A percentile compares a stretch with the other conserved stretches of the same genome.
These are phyloP conservation scores for Blennius ocellaris DNA, from an alignment of 2,113 vertebrate genomes.

Conservation along the genomic window DNA sequence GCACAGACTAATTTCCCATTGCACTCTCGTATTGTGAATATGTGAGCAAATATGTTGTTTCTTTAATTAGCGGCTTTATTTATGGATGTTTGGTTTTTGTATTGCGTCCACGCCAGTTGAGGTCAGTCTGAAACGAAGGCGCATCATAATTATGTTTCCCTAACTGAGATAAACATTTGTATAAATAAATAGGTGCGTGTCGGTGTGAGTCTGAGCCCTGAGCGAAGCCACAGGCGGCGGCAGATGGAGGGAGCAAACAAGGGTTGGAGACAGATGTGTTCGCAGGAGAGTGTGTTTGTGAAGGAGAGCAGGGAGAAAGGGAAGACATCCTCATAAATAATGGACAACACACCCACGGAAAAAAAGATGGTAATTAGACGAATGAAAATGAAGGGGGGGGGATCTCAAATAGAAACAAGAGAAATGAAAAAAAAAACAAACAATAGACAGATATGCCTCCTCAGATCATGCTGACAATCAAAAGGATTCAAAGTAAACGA, in stretches of 20 bases:
- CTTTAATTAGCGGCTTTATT: not conserved
- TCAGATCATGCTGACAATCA: not conserved
- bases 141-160: conserved; percentile 10
- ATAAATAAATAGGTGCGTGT: conserved; percentile 37
- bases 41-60: not conserved
- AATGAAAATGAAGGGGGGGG: not conserved
- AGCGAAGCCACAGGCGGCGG: conserved; percentile 39
- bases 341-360: conserved; percentile 1
- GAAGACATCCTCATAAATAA: conserved; percentile 46
- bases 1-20: no score
- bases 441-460: not conserved
- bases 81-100: not conserved
- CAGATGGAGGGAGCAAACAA: conserved; percentile 56
- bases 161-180: conserved; percentile 32
- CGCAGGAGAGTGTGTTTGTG: conserved; percentile 28
- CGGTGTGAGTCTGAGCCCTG: conserved; percentile 17
- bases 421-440: not conserved
- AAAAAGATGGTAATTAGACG: conserved; percentile 7
- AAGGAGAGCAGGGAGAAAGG: not conserved
- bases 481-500: not conserved
- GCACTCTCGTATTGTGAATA: no score
- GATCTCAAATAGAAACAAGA: not conserved
- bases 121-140: not conserved
- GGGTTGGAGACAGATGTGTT: conserved; percentile 53
- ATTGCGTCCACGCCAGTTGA: not conserved